Evolutionary conservation across 2,888 invertebrate species (phyloP).

Genomic region (Pammene fasciana): DNA sequence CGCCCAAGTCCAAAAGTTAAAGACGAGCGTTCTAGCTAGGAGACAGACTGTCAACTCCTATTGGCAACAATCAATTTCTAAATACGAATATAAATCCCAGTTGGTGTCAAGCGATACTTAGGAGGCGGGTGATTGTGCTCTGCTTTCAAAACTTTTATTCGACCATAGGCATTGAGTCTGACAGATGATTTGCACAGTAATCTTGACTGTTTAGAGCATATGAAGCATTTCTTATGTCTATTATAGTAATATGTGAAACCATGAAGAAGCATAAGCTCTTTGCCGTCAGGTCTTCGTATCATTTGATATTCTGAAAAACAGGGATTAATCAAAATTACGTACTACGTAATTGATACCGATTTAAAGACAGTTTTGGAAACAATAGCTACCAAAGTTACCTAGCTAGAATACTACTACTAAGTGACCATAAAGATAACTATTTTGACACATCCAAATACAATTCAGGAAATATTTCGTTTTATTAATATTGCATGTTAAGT

Average conservation of each 20-base stretch:
- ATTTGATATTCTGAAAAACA: constrained; percentile 20
- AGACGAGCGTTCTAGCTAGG: too few species aligned
- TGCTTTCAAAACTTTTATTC: too few species aligned
- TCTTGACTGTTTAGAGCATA: constrained; percentile 16
- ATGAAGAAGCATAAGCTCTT: constrained; percentile 16
- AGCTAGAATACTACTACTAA: too few species aligned
- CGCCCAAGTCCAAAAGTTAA: too few species aligned
- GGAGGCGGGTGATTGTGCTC: constrained; percentile 21
- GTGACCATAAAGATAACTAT: too few species aligned
- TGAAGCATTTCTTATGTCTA: constrained; percentile 17
- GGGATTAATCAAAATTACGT: background rate
- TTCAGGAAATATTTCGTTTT: too few species aligned
- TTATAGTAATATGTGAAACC: constrained; percentile 19
- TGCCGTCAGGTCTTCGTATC: constrained; percentile 9
- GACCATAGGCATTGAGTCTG: too few species aligned
- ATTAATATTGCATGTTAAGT: too few species aligned
- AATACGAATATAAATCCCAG: constrained; percentile 7
- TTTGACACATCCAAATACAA: too few species aligned
- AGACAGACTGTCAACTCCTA: too few species aligned
- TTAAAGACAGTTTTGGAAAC: too few species aligned
- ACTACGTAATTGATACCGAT: background rate
- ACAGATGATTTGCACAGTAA: constrained; percentile 16
- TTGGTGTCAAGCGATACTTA: background rate
- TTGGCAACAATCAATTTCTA: background rate
- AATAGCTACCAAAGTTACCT: too few species aligned